Conservation (phyloP, 2,113 vertebrate species). For the Pseudorasbora parva region DNA sequence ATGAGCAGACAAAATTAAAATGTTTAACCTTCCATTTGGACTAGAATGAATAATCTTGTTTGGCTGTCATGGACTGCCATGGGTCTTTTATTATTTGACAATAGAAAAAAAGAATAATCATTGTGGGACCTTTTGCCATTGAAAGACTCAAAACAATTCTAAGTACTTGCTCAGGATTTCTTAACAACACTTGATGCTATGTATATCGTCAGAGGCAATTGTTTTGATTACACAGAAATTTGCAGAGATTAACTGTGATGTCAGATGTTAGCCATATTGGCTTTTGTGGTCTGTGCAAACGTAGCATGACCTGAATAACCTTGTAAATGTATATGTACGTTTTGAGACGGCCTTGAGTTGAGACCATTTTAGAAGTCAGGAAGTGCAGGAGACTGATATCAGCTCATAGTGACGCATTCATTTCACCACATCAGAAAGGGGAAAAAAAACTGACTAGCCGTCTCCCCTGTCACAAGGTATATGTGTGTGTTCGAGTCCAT, state of each 20-base stretch:
- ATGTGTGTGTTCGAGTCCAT: constrained; percentile 28
- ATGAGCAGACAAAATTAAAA: not conserved
- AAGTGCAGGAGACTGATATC: constrained; percentile 58
- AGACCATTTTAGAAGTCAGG: constrained; percentile 54
- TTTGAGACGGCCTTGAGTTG: constrained; percentile 45
- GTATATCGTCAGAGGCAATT: constrained; percentile 12
- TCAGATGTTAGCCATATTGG: constrained; percentile 51
- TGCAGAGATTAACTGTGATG: constrained; percentile 22
- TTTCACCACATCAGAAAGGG: constrained; percentile 54
- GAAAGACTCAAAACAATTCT: not conserved
- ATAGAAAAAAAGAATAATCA: too few species aligned
- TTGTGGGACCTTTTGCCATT: not conserved
- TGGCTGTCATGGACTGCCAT: not conserved
- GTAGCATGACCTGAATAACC: not conserved
- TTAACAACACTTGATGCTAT: not conserved
- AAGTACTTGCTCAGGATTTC: constrained; percentile 32
- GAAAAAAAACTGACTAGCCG: constrained; percentile 55
- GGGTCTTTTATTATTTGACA: not conserved
- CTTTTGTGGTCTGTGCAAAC: constrained; percentile 35
- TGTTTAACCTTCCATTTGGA: not conserved
- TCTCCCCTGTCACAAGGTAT: constrained; percentile 58
- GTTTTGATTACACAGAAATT: constrained; percentile 17
- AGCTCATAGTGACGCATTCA: constrained; percentile 56
- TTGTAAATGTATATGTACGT: constrained; percentile 9
- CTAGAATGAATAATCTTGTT: not conserved